phyloP scores from a whole-genome alignment of 1,140 invertebrate genomes.

The Pseudomyrmex dendroicus region DNA sequence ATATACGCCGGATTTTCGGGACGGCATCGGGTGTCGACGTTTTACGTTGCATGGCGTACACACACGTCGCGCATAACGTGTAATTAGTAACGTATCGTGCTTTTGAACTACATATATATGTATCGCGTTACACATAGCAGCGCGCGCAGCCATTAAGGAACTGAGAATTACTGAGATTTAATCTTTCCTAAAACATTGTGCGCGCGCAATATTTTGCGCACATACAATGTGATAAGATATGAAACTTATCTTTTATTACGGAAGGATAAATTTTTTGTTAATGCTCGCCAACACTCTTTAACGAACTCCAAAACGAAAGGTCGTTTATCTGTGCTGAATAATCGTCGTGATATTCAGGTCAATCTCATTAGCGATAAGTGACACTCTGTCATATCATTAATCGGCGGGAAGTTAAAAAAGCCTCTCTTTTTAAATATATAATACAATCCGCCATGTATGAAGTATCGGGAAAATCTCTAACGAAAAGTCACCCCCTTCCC shows the following conservation, averaged over 20 bases:
- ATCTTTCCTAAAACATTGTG: not conserved
- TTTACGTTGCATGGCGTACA: slow-evolving; percentile 22
- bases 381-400: not conserved
- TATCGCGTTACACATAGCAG: too few relatives aligned
- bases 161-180: slow-evolving; percentile 1
- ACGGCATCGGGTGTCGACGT: slow-evolving; percentile 11
- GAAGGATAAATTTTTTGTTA: not conserved
- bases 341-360: slow-evolving; percentile 19
- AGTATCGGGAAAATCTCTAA: too few relatives aligned
- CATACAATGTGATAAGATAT: not conserved
- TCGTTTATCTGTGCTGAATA: not conserved
- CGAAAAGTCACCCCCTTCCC: too few relatives aligned
- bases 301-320: not conserved
- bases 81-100: slow-evolving; percentile 38
- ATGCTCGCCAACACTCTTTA: not conserved
- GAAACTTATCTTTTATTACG: not conserved
- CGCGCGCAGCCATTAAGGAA: slow-evolving; percentile 13
- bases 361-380: not conserved
- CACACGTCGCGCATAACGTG: not conserved
- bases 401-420: not conserved
- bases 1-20: slow-evolving; percentile 14
- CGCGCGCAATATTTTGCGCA: not conserved
- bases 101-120: slow-evolving; percentile 1
- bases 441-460: not conserved
- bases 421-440: slow-evolving; percentile 12